Percentiles rank a stretch among this genome's conserved stretches.
phyloP scores from a whole-genome alignment of 2,797 vertebrate species.

The Myotis daubentonii region DNA sequence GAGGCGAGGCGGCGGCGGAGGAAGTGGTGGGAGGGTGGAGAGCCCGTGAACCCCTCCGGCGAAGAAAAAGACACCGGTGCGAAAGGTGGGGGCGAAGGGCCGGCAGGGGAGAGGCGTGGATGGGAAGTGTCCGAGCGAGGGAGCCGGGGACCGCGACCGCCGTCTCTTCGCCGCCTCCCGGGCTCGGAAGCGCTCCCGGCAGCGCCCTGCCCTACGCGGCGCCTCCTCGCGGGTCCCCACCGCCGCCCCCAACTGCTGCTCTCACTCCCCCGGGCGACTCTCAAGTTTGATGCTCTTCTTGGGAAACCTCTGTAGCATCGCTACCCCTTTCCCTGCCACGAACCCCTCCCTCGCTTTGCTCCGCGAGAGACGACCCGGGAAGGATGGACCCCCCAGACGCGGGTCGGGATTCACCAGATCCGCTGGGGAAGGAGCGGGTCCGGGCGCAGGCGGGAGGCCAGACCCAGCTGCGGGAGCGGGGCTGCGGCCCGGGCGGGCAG shows the following conservation, averaged over 20 bases:
- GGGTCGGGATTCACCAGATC: background rate
- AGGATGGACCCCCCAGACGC: background rate
- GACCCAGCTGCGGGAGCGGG: background rate
- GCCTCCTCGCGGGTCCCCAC: background rate
- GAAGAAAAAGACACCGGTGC: background rate
- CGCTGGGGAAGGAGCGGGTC: background rate
- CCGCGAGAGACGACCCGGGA: fast-evolving
- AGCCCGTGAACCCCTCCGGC: background rate
- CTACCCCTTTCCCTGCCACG: background rate
- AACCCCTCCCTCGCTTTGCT: background rate
- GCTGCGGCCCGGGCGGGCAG: background rate
- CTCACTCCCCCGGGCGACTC: background rate
- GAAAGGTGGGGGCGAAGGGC: background rate
- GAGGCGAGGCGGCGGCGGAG: background rate
- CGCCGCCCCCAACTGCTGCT: background rate
- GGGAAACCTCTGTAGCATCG: background rate
- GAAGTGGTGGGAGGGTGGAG: background rate
- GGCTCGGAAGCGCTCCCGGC: background rate
- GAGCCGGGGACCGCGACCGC: background rate
- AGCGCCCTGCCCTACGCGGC: background rate
- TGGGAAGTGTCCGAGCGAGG: background rate
- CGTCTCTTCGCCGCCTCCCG: fast-evolving
- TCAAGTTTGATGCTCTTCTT: background rate
- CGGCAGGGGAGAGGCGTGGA: too few species aligned
- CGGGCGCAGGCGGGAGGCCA: background rate